Evolutionary conservation across 1,140 invertebrate genomes (phyloP).

Genomic region (Chionoecetes opilio): DNA sequence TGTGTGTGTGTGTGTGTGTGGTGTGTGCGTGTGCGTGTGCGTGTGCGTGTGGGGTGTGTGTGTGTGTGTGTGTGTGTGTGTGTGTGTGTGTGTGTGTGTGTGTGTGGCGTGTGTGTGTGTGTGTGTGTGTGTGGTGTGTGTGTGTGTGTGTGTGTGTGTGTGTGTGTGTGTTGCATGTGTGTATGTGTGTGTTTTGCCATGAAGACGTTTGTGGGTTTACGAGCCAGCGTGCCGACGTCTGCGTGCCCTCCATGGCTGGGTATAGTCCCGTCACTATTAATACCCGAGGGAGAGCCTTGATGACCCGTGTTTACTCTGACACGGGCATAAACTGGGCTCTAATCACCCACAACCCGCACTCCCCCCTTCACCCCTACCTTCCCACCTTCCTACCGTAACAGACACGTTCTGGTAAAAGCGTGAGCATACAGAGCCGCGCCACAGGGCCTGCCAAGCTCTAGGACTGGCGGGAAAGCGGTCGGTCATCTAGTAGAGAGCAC

Average conservation of each 20-base stretch:
- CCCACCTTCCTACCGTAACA: background rate
- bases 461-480: background rate
- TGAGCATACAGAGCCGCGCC: background rate
- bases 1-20: too few relatives aligned
- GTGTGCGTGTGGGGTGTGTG: constrained; percentile 10
- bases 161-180: background rate
- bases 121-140: constrained; percentile 25
- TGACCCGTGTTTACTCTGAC: constrained; percentile 27
- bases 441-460: background rate
- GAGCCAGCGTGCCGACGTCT: constrained; percentile 12
- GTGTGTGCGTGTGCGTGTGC: background rate
- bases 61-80: constrained; percentile 2
- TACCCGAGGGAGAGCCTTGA: constrained; percentile 24
- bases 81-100: constrained; percentile 27
- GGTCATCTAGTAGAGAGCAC: background rate
- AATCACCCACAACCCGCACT: constrained; percentile 7
- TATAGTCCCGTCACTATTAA: background rate
- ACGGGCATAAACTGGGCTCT: constrained; percentile 16
- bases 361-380: background rate
- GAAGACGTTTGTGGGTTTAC: constrained; percentile 28
- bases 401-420: background rate
- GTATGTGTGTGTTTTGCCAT: background rate
- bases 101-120: constrained; percentile 25
- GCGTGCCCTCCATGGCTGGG: background rate
- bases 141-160: constrained; percentile 25